Conservation (phyloP, 2,888 invertebrate genomes). For the Priocnemis perturbator region DNA sequence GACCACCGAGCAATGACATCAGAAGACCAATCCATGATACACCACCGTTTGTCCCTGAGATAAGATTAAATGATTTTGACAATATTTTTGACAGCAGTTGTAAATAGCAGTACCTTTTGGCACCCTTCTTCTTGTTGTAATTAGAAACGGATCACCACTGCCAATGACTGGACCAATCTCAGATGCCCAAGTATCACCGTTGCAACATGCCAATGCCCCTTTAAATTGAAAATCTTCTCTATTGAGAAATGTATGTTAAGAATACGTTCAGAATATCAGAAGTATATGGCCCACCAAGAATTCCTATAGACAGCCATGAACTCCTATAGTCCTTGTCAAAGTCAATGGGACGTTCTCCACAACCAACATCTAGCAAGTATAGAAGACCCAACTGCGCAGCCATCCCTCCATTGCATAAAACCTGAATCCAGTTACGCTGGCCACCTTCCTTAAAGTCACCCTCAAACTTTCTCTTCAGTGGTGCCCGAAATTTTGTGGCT, state of each 20-base stretch:
- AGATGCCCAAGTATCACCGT: conserved; percentile 94
- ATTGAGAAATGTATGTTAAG: not conserved
- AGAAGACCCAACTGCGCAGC: conserved; percentile 86
- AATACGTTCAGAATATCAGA: not conserved
- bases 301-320: conserved; percentile 88
- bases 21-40: conserved; percentile 82
- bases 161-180: conserved; percentile 89
- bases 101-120: conserved; percentile 79
- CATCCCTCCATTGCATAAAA: conserved; percentile 93
- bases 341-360: conserved; percentile 86
- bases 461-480: conserved; percentile 83
- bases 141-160: conserved; percentile 82
- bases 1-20: conserved; percentile 82
- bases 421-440: conserved; percentile 92
- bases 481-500: conserved; percentile 85
- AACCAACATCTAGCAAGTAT: conserved; percentile 87
- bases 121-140: conserved; percentile 85
- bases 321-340: conserved; percentile 85
- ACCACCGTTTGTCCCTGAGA: conserved; percentile 89
- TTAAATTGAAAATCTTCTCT: conserved; percentile 24
- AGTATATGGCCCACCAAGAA: conserved; percentile 78
- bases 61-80: not conserved
- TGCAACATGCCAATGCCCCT: conserved; percentile 87
- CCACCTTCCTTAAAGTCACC: conserved; percentile 90
- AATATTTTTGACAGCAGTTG: too few species aligned